A percentile compares a stretch with the other conserved stretches of the same genome.
phyloP scores from a whole-genome alignment of 2,888 invertebrate species.

The Hedychridium roseum region DNA sequence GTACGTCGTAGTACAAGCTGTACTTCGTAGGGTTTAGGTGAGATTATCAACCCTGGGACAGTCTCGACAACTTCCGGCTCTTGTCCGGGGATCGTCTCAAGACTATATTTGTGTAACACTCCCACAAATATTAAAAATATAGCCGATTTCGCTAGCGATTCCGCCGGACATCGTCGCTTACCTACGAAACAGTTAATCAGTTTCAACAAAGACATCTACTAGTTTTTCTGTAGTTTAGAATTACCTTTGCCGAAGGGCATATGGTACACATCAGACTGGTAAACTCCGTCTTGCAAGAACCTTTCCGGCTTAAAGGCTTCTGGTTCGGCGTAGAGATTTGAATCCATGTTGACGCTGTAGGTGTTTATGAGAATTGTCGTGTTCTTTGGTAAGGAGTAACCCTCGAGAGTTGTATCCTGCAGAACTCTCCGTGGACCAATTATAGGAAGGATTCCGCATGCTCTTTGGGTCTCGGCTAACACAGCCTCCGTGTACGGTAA shows the following conservation, averaged over 20 bases:
- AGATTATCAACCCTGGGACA: slow-evolving; percentile 67
- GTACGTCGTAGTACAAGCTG: slow-evolving; percentile 52
- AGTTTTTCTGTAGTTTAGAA: slow-evolving; percentile 5
- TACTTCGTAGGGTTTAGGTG: slow-evolving; percentile 68
- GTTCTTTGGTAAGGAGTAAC: slow-evolving; percentile 68
- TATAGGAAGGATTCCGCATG: slow-evolving; percentile 62
- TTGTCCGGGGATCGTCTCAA: slow-evolving; percentile 62
- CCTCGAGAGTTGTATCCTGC: slow-evolving; percentile 66
- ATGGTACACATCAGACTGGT: slow-evolving; percentile 48
- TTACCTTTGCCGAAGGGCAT: slow-evolving; percentile 63
- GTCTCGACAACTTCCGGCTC: slow-evolving; percentile 63
- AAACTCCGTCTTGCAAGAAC: slow-evolving; percentile 64
- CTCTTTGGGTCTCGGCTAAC: slow-evolving; percentile 63
- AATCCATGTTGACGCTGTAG: slow-evolving; percentile 68
- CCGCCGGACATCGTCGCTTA: slow-evolving; percentile 72
- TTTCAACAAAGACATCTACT: background rate
- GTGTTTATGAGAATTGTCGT: slow-evolving; percentile 66
- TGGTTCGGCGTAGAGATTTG: slow-evolving; percentile 70
- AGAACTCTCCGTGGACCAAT: slow-evolving; percentile 66
- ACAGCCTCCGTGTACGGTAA: slow-evolving; percentile 65
- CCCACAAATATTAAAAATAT: slow-evolving; percentile 71
- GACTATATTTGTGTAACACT: slow-evolving; percentile 68
- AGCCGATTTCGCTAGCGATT: slow-evolving; percentile 70
- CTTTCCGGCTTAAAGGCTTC: slow-evolving; percentile 72
- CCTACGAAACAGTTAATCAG: slow-evolving; percentile 58